Conservation (phyloP, 2,113 vertebrate genomes). For the Ginglymostoma cirratum region DNA sequence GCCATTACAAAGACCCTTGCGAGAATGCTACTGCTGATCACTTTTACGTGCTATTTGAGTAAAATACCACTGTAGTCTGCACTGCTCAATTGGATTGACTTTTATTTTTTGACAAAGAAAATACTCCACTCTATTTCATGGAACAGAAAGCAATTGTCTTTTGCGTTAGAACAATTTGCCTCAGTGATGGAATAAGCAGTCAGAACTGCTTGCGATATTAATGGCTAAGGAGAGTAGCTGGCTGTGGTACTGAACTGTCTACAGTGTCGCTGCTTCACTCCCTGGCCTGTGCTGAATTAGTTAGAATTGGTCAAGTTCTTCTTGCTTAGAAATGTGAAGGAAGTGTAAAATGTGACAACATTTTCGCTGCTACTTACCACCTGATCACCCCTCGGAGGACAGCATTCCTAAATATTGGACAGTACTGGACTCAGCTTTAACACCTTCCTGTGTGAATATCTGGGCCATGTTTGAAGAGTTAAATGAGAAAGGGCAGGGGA, state of each 20-base stretch:
- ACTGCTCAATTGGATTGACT: neutral
- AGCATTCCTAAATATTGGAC: neutral
- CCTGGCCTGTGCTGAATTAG: neutral
- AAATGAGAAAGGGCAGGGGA: neutral
- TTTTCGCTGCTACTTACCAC: neutral
- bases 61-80: neutral
- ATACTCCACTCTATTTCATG: neutral
- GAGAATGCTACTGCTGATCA: neutral
- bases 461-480: neutral
- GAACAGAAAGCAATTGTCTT: neutral
- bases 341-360: neutral
- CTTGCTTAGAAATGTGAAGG: neutral
- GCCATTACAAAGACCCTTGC: neutral
- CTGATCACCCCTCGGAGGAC: neutral
- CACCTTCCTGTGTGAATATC: neutral
- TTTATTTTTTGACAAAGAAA: neutral
- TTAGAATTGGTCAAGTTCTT: neutral
- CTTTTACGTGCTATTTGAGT: neutral
- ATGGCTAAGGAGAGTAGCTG: neutral
- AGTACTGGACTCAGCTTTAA: neutral
- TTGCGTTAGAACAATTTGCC: neutral
- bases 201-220: neutral
- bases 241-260: neutral
- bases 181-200: conserved; percentile 13
- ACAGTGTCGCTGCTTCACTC: neutral